Evolutionary conservation across 2,113 vertebrate species (phyloP).

Genomic region (Corynorhinus townsendii): DNA sequence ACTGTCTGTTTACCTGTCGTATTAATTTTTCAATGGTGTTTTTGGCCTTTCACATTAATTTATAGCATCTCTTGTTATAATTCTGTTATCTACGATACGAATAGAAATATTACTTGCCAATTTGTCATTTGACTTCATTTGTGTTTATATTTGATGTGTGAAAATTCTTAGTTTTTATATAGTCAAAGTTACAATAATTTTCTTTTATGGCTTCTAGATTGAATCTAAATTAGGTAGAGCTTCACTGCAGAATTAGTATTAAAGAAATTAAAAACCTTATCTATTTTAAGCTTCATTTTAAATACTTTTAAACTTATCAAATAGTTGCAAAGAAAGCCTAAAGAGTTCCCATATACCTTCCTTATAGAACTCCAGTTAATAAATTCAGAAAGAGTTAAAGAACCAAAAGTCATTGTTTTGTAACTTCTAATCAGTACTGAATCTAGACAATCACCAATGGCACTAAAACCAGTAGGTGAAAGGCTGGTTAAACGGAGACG

Average conservation of each 20-base stretch:
- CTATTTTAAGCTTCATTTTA: constrained; percentile 1
- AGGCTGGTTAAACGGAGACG: not conserved
- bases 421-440: not conserved
- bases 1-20: not conserved
- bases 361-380: not conserved
- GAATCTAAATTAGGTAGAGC: not conserved
- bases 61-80: not conserved
- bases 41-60: not conserved
- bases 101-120: not conserved
- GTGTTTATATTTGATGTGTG: not conserved
- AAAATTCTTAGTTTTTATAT: not conserved
- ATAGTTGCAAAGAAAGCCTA: not conserved
- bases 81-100: not conserved
- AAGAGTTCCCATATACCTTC: not conserved
- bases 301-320: not conserved
- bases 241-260: not conserved
- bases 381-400: constrained; percentile 30
- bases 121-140: not conserved
- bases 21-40: not conserved
- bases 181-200: not conserved
- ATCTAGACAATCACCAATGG: not conserved
- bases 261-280: not conserved
- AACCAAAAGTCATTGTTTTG: not conserved
- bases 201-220: constrained; percentile 1
- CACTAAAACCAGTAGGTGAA: not conserved